Base-by-base conservation (phyloP, 1,140 invertebrate genomes). In the Zaprionus kolodkinae region DNA sequence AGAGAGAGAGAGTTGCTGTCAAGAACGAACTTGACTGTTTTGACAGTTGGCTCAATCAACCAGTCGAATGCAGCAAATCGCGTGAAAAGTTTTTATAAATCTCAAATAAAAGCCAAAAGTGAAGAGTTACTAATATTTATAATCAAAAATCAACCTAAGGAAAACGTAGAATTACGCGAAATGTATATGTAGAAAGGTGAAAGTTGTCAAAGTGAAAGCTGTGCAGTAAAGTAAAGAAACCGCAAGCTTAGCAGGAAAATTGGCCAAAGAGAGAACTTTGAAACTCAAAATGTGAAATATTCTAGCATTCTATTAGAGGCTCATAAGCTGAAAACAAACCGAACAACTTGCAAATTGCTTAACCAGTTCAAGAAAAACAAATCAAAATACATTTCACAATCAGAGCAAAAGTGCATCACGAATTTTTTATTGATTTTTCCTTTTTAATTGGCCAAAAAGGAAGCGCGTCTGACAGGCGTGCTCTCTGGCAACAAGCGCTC, bases 381-480 rank as follows among this genome's bases (percentile, higher is more conserved):
- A 65, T 55, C 6, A 13, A 25, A 55, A 65, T 55, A 5, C 21
- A 36, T 56, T 38, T 33, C 30, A 48, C 3, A 61, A 55, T 13
- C 13, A 17, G 38, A 30, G 35, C n/a, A 52, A 61, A 61, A 55
- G 55, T 33, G 65, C 60, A 45, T 64, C 68, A 72, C 52, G 40
- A 45, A 72, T 63, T 69, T 68, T 67, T 81, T 89, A 89, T 89
- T 89, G 85, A 89, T 89, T 89, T 89, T 89, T 89, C 85, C 72
- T 79, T 30, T 72, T 52, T 66, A 63, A 89, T 76, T 89, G 78
- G 69, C 81, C 72, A 72, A 72, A 36, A 62, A 77, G 77, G 70
- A 80, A 79, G 76, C 74, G 63, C 81, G 71, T 43, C 65, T 65
- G 61, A 40, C 38, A 33, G 61, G n/a, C 25, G 57, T 45, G 6